Evolutionary conservation across 2,888 invertebrate species (phyloP).

Genomic region (Drosophila koepferae): DNA sequence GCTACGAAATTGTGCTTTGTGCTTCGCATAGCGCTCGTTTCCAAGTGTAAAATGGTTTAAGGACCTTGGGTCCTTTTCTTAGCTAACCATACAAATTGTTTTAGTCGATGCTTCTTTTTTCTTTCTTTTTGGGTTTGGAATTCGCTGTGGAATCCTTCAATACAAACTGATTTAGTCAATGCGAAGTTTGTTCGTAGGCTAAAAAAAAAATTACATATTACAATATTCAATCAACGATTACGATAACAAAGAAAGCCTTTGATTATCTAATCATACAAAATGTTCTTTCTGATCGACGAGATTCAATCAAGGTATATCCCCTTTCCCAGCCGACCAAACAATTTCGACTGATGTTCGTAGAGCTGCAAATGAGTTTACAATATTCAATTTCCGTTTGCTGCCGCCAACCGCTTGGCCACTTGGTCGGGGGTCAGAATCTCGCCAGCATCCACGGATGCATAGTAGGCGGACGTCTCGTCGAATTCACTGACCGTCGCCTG

Average conservation of each 20-base stretch:
- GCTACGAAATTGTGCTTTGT: background rate
- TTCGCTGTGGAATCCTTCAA: slow-evolving; percentile 4
- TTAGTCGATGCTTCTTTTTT: slow-evolving; percentile 14
- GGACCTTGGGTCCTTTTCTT: background rate
- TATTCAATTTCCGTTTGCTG: slow-evolving; percentile 67
- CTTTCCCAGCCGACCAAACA: no score
- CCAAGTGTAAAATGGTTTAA: slow-evolving; percentile 6
- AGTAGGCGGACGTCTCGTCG: slow-evolving; percentile 94
- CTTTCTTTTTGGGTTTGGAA: background rate
- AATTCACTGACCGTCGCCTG: slow-evolving; percentile 95
- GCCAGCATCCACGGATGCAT: slow-evolving; percentile 92
- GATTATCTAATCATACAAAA: background rate
- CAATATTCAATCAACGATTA: slow-evolving; percentile 4
- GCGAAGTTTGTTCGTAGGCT: slow-evolving; percentile 31
- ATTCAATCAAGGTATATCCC: background rate
- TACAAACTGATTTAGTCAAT: slow-evolving; percentile 6
- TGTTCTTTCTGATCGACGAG: background rate
- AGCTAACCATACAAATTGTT: slow-evolving; percentile 27
- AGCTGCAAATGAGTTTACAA: background rate
- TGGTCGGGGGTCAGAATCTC: slow-evolving; percentile 87
- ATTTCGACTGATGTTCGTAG: background rate
- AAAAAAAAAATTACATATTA: slow-evolving; percentile 25
- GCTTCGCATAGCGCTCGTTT: background rate
- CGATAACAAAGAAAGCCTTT: background rate
- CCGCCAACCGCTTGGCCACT: slow-evolving; percentile 83